Evolutionary conservation across 1,140 invertebrate species (phyloP).

Genomic region (Holotrichia oblita): DNA sequence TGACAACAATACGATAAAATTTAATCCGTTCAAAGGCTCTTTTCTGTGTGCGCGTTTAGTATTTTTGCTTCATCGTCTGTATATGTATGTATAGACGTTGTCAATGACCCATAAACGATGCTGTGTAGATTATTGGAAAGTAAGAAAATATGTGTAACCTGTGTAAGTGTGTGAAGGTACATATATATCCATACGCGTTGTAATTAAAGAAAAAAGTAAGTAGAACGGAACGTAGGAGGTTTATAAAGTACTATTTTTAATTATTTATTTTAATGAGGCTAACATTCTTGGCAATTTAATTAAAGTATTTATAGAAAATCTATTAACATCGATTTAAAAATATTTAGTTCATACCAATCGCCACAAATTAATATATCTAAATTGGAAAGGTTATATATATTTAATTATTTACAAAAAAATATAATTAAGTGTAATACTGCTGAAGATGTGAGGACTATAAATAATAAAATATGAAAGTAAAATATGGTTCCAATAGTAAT

Average conservation of each 20-base stretch:
- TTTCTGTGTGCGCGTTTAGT: not conserved
- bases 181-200: not conserved
- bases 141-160: not conserved
- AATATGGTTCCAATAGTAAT: too few relatives aligned
- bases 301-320: slow-evolving; percentile 9
- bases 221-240: slow-evolving; percentile 11
- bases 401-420: too few relatives aligned
- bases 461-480: too few relatives aligned
- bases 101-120: not conserved
- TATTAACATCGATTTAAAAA: not conserved
- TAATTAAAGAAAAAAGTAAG: slow-evolving; percentile 8
- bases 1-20: slow-evolving; percentile 14
- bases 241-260: slow-evolving; percentile 3
- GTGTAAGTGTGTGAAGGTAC: not conserved
- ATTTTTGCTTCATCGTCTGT: not conserved
- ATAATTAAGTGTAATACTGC: too few relatives aligned
- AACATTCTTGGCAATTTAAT: not conserved
- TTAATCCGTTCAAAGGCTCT: not conserved
- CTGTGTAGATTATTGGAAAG: not conserved
- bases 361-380: not conserved
- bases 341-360: not conserved
- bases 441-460: too few relatives aligned
- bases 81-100: not conserved
- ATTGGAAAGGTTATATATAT: not conserved
- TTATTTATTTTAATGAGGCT: slow-evolving; percentile 9